Evolutionary conservation across 2,888 invertebrate species (phyloP), one percentile per base, ranked within the genome.

Genomic region (Hyposoter didymator): DNA sequence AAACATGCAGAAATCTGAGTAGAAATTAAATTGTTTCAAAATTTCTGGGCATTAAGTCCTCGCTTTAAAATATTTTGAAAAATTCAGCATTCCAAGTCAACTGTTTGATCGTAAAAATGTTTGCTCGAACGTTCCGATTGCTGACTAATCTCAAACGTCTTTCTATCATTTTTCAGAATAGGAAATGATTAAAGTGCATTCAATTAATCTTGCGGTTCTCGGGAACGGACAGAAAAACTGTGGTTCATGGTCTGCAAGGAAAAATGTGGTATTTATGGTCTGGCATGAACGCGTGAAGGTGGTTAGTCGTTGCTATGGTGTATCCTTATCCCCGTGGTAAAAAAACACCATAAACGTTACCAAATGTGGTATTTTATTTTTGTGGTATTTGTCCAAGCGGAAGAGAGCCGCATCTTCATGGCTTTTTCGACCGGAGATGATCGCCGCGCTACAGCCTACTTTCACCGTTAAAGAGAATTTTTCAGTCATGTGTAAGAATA

Each of bases 381-480:
- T 1, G 69, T 70, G 62, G 75, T 78, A 28, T 59, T 59, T 70
- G 74, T 28, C 32, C 76, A 35, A 45, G 22, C 62, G 52, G 75
- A 81, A 78, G 84, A 79, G 85, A 79, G 83, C 39, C 73, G 69
- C 85, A 87, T 84, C 81, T 84, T 85, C 84, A 75, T 75, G 92
- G 91, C 92, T 92, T 93, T 92, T 93, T 92, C 93, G 67, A 73
- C 39, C 66, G 72, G 52, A 52, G 66, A 83, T 73, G 22, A 49
- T 47, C 52, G 66, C 73, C 79, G 83, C 86, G 83, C 86, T 82
- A 75, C 82, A 93, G 92, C 93, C 93, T 94, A 94, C 93, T 94
- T 94, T 94, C 93, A 93, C 93, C 90, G 89, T 14, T 89, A 90
- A 91, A 91, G 91, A 91, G 92, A 92, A 92, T 93, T 92, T 91